phyloP scores from a whole-genome alignment of 2,797 vertebrate species.

The Mus minutoides region DNA sequence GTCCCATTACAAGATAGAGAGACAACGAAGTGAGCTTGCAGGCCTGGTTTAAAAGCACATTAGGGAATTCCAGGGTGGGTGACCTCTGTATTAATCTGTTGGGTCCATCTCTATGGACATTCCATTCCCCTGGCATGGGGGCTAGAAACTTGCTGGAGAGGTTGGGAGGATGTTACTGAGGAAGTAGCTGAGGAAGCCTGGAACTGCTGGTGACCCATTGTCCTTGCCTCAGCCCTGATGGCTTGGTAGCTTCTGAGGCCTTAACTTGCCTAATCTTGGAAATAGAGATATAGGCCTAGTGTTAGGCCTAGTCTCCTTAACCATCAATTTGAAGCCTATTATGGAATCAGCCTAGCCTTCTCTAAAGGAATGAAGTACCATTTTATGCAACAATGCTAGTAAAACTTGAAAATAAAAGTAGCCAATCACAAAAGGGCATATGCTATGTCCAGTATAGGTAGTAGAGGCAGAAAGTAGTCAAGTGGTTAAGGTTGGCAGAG shows the following conservation, averaged over 20 bases:
- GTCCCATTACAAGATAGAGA: not conserved
- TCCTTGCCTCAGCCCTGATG: not conserved
- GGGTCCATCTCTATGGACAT: not conserved
- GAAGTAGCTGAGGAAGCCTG: not conserved
- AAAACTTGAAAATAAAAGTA: constrained; percentile 15
- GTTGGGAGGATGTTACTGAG: too few relatives aligned
- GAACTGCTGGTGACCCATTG: not conserved
- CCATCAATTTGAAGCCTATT: too few relatives aligned
- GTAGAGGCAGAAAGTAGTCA: not conserved
- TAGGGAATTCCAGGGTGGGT: not conserved
- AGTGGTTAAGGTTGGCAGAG: not conserved
- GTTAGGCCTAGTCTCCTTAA: too few relatives aligned
- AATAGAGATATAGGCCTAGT: too few relatives aligned
- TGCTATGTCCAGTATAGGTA: not conserved
- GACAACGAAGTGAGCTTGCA: not conserved
- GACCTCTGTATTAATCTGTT: not conserved
- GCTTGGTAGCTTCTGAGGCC: not conserved
- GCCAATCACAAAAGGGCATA: not conserved
- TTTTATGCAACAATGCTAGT: not conserved
- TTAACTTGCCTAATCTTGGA: not conserved
- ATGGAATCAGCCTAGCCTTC: too few relatives aligned
- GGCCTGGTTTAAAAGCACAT: not conserved
- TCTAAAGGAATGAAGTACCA: not conserved
- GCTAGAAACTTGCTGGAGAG: not conserved
- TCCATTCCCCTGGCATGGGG: not conserved